These are phyloP conservation scores for Orchesella cincta DNA, from an alignment of 1,140 invertebrate genomes.

Conservation along the genomic window DNA sequence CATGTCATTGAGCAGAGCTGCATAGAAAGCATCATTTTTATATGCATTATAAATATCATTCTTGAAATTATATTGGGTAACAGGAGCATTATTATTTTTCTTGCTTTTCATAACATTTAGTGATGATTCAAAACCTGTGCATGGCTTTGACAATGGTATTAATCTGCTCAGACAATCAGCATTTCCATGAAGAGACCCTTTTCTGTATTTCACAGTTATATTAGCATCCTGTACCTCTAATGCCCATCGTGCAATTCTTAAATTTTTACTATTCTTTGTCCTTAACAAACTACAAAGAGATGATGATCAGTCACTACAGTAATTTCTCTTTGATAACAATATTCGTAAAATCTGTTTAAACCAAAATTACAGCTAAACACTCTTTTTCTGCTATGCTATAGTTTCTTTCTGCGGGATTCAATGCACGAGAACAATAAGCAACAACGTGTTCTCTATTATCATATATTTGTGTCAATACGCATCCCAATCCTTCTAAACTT, in stretches of 20 bases:
- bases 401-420: neutral
- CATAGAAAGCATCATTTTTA: neutral
- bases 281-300: neutral
- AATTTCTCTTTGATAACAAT: neutral
- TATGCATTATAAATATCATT: neutral
- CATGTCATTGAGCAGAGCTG: neutral
- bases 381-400: neutral
- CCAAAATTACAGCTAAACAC: neutral
- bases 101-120: neutral
- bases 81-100: neutral
- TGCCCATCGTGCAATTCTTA: neutral
- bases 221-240: neutral
- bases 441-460: neutral
- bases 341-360: neutral
- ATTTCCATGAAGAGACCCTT: neutral
- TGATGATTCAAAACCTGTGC: neutral
- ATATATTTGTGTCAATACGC: constrained; percentile 25
- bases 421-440: neutral
- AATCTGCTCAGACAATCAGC: neutral
- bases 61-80: neutral
- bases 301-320: neutral
- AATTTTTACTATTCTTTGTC: neutral
- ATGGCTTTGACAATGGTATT: neutral
- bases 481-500: constrained; percentile 52
- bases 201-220: neutral